A percentile compares a stretch with the other conserved stretches of the same genome.
These are phyloP conservation scores for Coenobita brevimanus DNA, from an alignment of 1,140 invertebrate species.

Conservation along the genomic window DNA sequence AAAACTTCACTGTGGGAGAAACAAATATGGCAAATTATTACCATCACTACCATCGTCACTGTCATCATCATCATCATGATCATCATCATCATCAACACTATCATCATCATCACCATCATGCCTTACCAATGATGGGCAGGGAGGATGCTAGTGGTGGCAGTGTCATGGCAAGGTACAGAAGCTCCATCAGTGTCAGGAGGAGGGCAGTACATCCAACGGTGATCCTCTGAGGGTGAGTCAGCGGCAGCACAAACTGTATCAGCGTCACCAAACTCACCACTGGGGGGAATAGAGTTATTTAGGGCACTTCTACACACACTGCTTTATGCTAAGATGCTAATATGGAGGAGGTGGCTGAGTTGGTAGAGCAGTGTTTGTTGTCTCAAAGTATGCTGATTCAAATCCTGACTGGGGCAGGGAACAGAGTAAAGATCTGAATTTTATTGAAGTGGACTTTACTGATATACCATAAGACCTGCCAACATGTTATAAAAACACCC, in stretches of 20 bases:
- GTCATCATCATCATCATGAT: not conserved
- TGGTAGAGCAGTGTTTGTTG: no score
- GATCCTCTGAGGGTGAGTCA: slow-evolving; percentile 38
- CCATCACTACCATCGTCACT: no score
- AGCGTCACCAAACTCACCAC: slow-evolving; percentile 43
- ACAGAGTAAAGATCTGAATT: no score
- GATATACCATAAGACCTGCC: no score
- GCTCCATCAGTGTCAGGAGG: slow-evolving; percentile 29
- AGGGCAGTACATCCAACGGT: slow-evolving; percentile 32
- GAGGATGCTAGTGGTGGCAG: slow-evolving; percentile 36
- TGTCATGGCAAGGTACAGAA: slow-evolving; percentile 38
- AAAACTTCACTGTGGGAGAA: slow-evolving; percentile 51
- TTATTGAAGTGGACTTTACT: no score
- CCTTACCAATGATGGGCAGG: slow-evolving; percentile 51
- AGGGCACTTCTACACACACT: no score
- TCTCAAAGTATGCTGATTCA: no score
- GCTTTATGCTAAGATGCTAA: no score
- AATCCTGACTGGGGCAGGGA: no score
- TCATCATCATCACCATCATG: no score
- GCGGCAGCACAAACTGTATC: slow-evolving; percentile 57
- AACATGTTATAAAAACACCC: no score
- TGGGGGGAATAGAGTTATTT: slow-evolving; percentile 34
- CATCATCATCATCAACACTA: not conserved
- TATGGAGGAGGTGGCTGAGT: no score
- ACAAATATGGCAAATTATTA: not conserved